Base-by-base conservation (phyloP, 2,113 vertebrate genomes). In the Rhadina sibilatrix region DNA sequence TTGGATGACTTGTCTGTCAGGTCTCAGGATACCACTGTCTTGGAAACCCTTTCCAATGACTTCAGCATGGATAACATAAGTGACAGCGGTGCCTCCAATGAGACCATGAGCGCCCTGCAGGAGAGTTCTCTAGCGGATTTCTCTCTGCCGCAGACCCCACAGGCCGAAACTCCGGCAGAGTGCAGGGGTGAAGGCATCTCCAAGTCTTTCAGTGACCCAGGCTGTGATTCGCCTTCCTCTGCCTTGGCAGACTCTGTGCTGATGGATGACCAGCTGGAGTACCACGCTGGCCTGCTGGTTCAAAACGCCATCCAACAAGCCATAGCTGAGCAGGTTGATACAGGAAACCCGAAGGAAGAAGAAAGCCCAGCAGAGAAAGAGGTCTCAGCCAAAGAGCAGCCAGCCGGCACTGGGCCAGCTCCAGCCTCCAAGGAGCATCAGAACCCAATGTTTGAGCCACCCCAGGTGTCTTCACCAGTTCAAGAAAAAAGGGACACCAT, bases 11-110 rank as follows among this genome's bases (percentile, higher is more conserved):
- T 99, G 76, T 99, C 99, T 2, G 97, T 99, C 74, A 98, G 98
- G 90, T 99, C 99, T 85, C 99, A 99, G 98, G 99, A 99, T 91
- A 99, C 99, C 17, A 98, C 99, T 0, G 93, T 99, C 44, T 95
- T 99, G 94, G 98, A 99, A 96, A 98, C 98, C 14, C 97, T 99
- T 89, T 99, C 98, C 90, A 99, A 99, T 90, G 98, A 99, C 81
- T 99, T 99, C 69, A 99, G 99, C 96, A 98, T 99, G 98, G 99
- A 99, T 95, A 99, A 99, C 68, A 96, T 99, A 72, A 99, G 99
- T 1, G 99, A 99, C 96, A 99, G 99, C 1, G 99, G 99, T 33
- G 98, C 99, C n/a, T 99, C 98, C 59, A 99, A 98, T 72, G 98
- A 99, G 91, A 98, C 98, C 17, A 97, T 98, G 97, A 99, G 93